phyloP scores from a whole-genome alignment of 2,888 invertebrate genomes.

The Tridacna crocea region DNA sequence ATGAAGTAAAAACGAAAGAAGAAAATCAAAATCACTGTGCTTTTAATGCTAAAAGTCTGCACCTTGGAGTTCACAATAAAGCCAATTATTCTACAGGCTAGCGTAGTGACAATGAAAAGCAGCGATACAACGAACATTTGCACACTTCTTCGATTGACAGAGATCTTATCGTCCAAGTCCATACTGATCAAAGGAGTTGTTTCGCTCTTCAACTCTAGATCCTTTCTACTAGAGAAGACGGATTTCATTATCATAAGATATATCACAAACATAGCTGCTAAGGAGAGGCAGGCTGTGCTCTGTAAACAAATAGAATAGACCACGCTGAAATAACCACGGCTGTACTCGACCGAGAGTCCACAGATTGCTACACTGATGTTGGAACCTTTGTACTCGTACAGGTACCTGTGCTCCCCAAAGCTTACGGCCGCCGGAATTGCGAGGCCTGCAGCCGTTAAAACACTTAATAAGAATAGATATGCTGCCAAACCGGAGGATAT shows the following conservation, averaged over 20 bases:
- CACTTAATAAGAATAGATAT: background rate
- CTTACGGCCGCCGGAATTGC: background rate
- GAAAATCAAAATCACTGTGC: background rate
- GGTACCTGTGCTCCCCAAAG: background rate
- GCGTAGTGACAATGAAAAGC: background rate
- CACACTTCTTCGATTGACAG: background rate
- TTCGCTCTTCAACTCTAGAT: constrained; percentile 3
- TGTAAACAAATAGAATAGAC: constrained; percentile 7
- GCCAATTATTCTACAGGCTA: background rate
- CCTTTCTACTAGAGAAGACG: background rate
- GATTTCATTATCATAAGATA: background rate
- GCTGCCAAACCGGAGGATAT: background rate
- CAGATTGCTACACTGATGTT: constrained; percentile 2
- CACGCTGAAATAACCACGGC: background rate
- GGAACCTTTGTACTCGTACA: background rate
- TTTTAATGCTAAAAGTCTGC: background rate
- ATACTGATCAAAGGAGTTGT: background rate
- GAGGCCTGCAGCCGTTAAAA: background rate
- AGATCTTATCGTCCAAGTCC: background rate
- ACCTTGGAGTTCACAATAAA: background rate
- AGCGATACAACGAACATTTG: constrained; percentile 7
- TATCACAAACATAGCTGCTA: background rate
- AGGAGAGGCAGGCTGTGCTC: background rate
- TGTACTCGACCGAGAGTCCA: background rate
- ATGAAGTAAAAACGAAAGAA: constrained; percentile 12